phyloP scores from a whole-genome alignment of 2,113 vertebrate genomes.

The Apodemus sylvaticus region DNA sequence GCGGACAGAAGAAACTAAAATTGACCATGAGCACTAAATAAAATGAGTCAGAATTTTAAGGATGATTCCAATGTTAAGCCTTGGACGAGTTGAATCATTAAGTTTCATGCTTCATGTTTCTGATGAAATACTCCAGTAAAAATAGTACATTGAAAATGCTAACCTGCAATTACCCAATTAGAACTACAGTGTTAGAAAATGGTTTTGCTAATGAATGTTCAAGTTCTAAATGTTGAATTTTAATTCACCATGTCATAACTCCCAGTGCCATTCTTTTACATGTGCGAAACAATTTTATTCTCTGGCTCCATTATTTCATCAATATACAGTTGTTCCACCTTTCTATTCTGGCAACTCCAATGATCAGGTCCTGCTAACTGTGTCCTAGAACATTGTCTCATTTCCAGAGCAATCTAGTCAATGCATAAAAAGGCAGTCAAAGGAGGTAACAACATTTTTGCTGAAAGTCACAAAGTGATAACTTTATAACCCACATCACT shows the following conservation, averaged over 20 bases:
- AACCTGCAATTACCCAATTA: conserved; percentile 3
- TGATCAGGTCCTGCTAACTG: background rate
- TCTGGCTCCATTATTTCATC: background rate
- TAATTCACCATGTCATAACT: background rate
- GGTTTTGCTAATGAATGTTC: background rate
- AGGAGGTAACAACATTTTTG: background rate
- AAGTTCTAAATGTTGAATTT: background rate
- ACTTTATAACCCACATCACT: background rate
- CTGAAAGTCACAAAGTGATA: background rate
- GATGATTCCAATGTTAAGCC: background rate
- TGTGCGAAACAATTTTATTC: background rate
- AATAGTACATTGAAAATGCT: background rate
- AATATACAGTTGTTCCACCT: background rate
- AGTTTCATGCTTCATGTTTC: background rate
- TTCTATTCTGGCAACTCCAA: background rate
- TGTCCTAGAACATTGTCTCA: background rate
- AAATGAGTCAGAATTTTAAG: background rate
- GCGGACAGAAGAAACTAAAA: background rate
- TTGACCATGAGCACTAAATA: background rate
- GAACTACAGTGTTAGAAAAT: background rate
- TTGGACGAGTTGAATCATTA: background rate
- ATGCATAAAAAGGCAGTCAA: background rate
- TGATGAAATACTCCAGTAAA: background rate
- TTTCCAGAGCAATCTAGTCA: background rate
- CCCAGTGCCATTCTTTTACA: background rate